Base-by-base conservation (phyloP, 2,797 vertebrate species). In the Urophycis tenuis region DNA sequence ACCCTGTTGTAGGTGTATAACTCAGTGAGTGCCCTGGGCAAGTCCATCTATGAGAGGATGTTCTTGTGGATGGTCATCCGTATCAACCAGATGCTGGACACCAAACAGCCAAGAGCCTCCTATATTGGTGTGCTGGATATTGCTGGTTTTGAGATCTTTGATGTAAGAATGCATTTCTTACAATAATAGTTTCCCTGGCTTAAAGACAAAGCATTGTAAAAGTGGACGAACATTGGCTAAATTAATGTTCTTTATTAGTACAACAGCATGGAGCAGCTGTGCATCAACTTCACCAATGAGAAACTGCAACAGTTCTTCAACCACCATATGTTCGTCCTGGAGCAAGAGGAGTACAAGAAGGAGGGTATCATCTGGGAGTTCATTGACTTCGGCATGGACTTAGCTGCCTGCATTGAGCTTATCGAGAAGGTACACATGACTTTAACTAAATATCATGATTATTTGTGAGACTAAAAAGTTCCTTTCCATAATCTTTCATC, bases 11-110 rank as follows among this genome's bases (percentile, higher is more conserved):
- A 97, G 96, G 96, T 96, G 0, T 78, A 88, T 60, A 96, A 97
- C 41, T 72, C 95, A 0, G 95, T 97, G 0, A 91, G 93, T 32
- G 95, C 96, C 0, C 88, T 97, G 49, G 91, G 91, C 74, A 96
- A 96, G 74, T 92, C 95, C 0, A 84, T 96, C 80, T 97, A 95
- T 76, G 96, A 97, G 83, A 96, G 91, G 84, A 96, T 97, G 95
- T 97, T 97, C 91, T 85, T 96, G 90, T 97, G 96, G 96, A 97
- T 97, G 96, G 96, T 97, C 79, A 8, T 96, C 77, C 94, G 95
- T 8, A 97, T 97, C 89, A 97, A 97, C 71, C 94, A 96, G 77
- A 95, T 95, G 89, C 86, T 97, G 91, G 96, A 97, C 84, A 97
- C 96, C 0, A 97, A 96, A 84, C 95, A 96, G 77, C 80, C 93